Percentiles rank a stretch among this genome's conserved stretches.
These are phyloP conservation scores for Exocentrus adspersus DNA, from an alignment of 2,888 invertebrate species.

Conservation along the genomic window DNA sequence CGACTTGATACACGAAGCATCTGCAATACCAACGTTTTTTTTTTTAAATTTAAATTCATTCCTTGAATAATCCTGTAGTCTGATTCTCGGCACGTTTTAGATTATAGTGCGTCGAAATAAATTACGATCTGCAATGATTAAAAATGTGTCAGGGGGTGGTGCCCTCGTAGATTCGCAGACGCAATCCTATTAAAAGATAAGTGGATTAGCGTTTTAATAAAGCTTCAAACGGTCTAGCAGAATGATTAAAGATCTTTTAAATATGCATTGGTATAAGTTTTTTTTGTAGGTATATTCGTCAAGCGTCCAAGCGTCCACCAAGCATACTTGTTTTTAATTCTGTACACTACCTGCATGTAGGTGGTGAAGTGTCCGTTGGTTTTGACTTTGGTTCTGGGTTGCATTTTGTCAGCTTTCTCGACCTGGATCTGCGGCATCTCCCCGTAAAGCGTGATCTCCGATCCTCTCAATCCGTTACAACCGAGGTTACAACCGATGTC, in stretches of 20 bases:
- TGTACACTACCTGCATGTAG: conserved; percentile 68
- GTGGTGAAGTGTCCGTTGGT: conserved; percentile 75
- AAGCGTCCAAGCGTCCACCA: no score
- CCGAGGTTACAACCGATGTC: conserved; percentile 66
- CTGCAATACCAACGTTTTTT: conserved; percentile 21
- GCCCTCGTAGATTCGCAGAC: neutral
- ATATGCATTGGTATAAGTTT: no score
- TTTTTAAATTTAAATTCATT: conserved; percentile 16
- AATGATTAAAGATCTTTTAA: no score
- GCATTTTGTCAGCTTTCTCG: conserved; percentile 52
- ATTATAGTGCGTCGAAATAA: neutral
- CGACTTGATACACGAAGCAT: conserved; percentile 1
- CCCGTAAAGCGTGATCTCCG: conserved; percentile 64
- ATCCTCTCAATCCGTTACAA: conserved; percentile 65
- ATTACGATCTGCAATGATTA: neutral
- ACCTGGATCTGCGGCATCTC: conserved; percentile 51
- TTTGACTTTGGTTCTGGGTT: conserved; percentile 69
- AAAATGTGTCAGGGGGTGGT: neutral
- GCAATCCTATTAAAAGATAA: conserved; percentile 8
- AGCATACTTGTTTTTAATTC: no score
- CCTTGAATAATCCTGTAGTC: conserved; percentile 22
- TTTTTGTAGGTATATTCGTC: no score
- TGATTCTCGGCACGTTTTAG: conserved; percentile 22
- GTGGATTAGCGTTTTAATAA: neutral
- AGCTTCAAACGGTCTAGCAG: neutral